Conservation (phyloP, 2,113 vertebrate species). For the Sphaerodactylus townsendi region DNA sequence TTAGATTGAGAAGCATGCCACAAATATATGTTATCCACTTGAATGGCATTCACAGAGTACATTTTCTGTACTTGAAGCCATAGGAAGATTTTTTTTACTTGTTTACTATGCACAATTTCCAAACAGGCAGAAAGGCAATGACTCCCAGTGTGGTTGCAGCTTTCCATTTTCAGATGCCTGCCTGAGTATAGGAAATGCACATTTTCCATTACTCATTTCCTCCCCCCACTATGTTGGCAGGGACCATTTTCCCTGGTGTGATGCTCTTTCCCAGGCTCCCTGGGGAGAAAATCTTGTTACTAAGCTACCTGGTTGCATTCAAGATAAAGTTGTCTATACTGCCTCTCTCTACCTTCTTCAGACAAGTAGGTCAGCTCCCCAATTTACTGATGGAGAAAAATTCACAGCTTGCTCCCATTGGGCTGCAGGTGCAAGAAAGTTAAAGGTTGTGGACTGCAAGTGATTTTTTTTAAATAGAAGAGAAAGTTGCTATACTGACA, state of each 20-base stretch:
- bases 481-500: neutral
- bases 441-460: neutral
- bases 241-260: neutral
- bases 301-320: neutral
- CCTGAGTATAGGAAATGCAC: neutral
- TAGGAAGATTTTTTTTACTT: neutral
- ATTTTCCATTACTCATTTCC: neutral
- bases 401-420: neutral
- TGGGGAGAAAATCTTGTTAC: neutral
- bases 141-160: neutral
- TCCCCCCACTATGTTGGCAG: neutral
- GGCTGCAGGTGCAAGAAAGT: neutral
- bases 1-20: neutral
- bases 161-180: slow-evolving; percentile 15
- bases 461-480: neutral
- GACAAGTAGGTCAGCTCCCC: neutral
- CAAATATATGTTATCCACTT: neutral
- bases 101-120: slow-evolving; percentile 5
- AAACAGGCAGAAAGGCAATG: neutral
- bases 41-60: neutral
- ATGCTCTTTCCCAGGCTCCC: neutral
- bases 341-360: neutral
- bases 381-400: neutral
- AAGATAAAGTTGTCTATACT: neutral
- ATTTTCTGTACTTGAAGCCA: neutral